phyloP scores from a whole-genome alignment of 2,113 vertebrate genomes.

The Fulmarus glacialis region DNA sequence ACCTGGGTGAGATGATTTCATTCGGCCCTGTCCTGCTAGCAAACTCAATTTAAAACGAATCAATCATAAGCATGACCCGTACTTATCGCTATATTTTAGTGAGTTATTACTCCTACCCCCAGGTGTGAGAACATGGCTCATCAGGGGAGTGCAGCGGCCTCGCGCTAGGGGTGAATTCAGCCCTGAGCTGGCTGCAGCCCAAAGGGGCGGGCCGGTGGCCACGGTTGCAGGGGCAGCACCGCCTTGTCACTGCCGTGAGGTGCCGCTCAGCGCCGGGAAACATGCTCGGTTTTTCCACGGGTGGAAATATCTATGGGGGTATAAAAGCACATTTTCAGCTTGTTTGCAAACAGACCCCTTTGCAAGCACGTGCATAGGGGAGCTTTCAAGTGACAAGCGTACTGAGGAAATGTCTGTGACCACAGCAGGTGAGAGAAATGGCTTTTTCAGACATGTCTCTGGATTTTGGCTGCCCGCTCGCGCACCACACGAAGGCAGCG shows the following conservation, averaged over 20 bases:
- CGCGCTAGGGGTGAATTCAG: background rate
- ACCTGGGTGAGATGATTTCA: background rate
- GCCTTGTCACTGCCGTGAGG: accelerated
- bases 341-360: background rate
- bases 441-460: background rate
- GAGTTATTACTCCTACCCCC: background rate
- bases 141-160: background rate
- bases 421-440: background rate
- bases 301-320: background rate
- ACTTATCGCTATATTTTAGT: background rate
- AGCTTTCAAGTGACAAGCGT: background rate
- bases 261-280: background rate
- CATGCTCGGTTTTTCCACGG: accelerated
- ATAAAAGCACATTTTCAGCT: background rate
- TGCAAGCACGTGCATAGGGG: background rate
- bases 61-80: accelerated
- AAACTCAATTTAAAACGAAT: background rate
- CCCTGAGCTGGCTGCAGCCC: background rate
- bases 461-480: background rate
- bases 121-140: background rate
- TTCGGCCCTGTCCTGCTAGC: background rate
- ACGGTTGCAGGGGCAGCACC: too few relatives aligned
- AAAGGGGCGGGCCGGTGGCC: accelerated
- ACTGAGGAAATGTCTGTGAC: background rate
- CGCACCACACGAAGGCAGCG: accelerated